Evolutionary conservation across 2,888 invertebrate species (phyloP).

Genomic region (Uloborus plumipes): DNA sequence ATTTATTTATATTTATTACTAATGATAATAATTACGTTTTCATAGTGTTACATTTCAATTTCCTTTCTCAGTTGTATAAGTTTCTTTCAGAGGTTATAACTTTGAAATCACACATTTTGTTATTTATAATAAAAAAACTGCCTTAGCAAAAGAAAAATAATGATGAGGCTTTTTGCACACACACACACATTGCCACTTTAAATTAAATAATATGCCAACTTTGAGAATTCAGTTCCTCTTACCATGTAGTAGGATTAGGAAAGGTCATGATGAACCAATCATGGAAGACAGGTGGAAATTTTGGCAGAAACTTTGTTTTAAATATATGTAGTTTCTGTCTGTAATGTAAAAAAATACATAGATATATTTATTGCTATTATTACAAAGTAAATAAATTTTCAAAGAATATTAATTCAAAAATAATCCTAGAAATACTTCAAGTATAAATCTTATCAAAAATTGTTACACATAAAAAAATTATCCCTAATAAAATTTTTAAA

Average conservation of each 20-base stretch:
- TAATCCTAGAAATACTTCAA: background rate
- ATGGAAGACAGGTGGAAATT: conserved; percentile 87
- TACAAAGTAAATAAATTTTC: background rate
- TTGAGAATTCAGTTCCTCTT: conserved; percentile 64
- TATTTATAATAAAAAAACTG: background rate
- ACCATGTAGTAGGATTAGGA: conserved; percentile 90
- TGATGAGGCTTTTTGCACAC: background rate
- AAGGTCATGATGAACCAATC: conserved; percentile 94
- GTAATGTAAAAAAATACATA: background rate
- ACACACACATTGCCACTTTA: background rate
- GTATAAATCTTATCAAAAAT: background rate
- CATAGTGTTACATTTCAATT: too few species aligned
- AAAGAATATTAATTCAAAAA: background rate
- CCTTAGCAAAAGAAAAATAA: background rate
- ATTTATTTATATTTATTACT: too few species aligned
- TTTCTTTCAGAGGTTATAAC: too few species aligned
- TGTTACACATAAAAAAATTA: background rate
- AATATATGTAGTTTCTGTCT: conserved; percentile 67
- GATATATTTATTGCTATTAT: background rate
- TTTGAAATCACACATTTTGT: too few species aligned
- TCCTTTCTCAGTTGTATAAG: too few species aligned
- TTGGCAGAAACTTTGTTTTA: conserved; percentile 77
- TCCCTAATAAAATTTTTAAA: too few species aligned
- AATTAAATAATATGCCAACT: background rate
- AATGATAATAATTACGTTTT: too few species aligned